Evolutionary conservation across 2,797 vertebrate genomes (phyloP).

Genomic region (Myripristis jacobus): DNA sequence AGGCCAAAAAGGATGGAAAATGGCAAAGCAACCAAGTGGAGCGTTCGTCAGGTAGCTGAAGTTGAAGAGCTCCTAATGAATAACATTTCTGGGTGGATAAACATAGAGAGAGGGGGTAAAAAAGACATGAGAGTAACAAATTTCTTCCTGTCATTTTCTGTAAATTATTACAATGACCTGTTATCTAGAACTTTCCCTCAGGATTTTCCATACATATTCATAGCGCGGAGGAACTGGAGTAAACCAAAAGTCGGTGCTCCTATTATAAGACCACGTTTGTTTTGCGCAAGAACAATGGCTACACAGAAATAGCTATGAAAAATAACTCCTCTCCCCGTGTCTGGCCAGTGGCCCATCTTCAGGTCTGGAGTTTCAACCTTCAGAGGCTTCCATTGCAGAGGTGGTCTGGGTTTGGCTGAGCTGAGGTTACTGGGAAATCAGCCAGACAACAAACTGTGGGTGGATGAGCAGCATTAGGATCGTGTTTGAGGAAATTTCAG

Average conservation of each 20-base stretch:
- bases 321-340: slow-evolving; percentile 51
- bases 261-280: slow-evolving; percentile 20
- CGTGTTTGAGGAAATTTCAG: slow-evolving; percentile 29
- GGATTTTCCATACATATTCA: slow-evolving; percentile 20
- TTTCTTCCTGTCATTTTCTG: slow-evolving; percentile 24
- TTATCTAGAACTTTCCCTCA: slow-evolving; percentile 9
- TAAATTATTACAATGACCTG: slow-evolving; percentile 22
- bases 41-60: slow-evolving; percentile 25
- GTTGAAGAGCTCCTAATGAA: slow-evolving; percentile 19
- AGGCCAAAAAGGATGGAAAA: slow-evolving; percentile 49
- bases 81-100: slow-evolving; percentile 29
- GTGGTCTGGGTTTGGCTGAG: slow-evolving; percentile 67
- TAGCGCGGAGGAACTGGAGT: slow-evolving; percentile 10
- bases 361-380: slow-evolving; percentile 74
- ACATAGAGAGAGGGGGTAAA: slow-evolving; percentile 26
- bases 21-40: slow-evolving; percentile 11
- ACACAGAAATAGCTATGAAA: slow-evolving; percentile 53
- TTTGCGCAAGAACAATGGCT: slow-evolving; percentile 57
- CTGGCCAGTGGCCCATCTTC: slow-evolving; percentile 70
- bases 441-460: slow-evolving; percentile 62
- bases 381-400: slow-evolving; percentile 66
- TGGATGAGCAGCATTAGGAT: slow-evolving; percentile 58
- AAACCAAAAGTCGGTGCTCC: slow-evolving; percentile 8
- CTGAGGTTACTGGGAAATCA: slow-evolving; percentile 57
- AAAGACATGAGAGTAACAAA: slow-evolving; percentile 31